Conservation (phyloP, 1,140 invertebrate genomes). For the Wasmannia auropunctata region DNA sequence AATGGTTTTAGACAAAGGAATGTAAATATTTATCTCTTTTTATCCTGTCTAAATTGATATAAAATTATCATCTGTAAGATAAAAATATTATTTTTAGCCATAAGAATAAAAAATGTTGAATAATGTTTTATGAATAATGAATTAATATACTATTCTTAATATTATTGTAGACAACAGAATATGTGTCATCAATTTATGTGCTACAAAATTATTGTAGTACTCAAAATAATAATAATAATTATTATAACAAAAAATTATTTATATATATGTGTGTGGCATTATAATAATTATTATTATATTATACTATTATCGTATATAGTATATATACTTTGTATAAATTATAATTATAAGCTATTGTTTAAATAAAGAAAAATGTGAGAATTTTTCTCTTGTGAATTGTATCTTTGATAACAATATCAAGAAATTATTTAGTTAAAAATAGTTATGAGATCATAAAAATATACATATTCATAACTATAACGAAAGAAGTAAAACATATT, state of each 20-base stretch:
- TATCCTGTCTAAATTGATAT: neutral
- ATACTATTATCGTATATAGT: neutral
- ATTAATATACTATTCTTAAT: neutral
- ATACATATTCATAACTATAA: neutral
- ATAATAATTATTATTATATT: constrained; percentile 15
- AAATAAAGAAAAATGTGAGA: constrained; percentile 5
- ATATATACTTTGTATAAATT: neutral
- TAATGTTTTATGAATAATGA: constrained; percentile 1
- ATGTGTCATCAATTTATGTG: neutral
- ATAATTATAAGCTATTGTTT: neutral
- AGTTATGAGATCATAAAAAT: neutral
- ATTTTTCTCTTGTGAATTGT: neutral
- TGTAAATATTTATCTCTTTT: neutral
- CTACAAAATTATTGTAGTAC: neutral
- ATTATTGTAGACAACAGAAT: neutral
- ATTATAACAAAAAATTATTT: neutral
- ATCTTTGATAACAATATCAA: neutral
- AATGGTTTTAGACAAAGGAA: neutral
- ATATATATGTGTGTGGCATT: neutral
- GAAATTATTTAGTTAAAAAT: neutral
- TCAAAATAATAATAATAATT: neutral
- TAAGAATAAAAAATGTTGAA: neutral
- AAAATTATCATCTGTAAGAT: neutral
- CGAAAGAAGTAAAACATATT: neutral
- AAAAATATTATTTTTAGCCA: constrained; percentile 4